Conservation (phyloP, 1,140 invertebrate genomes). For the Drosophila chauvacae region DNA sequence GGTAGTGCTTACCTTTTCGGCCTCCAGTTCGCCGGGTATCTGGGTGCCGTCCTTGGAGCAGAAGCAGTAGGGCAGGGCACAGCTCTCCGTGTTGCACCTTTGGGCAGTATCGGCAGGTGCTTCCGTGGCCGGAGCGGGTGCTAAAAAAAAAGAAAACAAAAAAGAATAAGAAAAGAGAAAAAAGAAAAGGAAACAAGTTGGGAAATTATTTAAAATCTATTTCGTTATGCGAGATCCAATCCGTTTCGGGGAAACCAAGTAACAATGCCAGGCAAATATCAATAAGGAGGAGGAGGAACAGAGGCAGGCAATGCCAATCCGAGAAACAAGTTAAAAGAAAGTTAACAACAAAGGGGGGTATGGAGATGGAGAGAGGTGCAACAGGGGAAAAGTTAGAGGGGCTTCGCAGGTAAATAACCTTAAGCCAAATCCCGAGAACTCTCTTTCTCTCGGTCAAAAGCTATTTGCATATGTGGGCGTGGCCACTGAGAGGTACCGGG, state of each 20-base stretch:
- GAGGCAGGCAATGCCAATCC: conserved; percentile 51
- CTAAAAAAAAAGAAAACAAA: conserved; percentile 83
- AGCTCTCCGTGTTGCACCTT: conserved; percentile 91
- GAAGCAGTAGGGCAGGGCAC: conserved; percentile 95
- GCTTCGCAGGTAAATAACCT: conserved; percentile 61
- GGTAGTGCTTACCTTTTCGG: conserved; percentile 89
- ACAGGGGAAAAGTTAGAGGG: not conserved
- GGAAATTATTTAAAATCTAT: conserved; percentile 73
- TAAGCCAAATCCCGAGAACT: conserved; percentile 51
- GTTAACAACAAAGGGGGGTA: conserved; percentile 52
- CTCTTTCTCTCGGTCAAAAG: conserved; percentile 24
- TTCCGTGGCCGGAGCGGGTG: conserved; percentile 91
- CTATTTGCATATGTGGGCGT: conserved; percentile 73
- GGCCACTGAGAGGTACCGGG: conserved; percentile 1
- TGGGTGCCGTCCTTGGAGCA: conserved; percentile 95
- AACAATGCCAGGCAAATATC: conserved; percentile 76
- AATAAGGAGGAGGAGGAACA: conserved; percentile 45
- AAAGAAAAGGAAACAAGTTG: conserved; percentile 40
- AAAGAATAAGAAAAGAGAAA: not conserved
- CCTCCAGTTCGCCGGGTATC: conserved; percentile 92
- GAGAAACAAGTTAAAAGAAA: conserved; percentile 80
- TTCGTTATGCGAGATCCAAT: conserved; percentile 63
- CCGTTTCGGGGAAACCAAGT: conserved; percentile 59
- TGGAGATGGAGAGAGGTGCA: not conserved
- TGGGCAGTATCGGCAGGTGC: conserved; percentile 91